phyloP scores from a whole-genome alignment of 2,797 vertebrate genomes.

The Poeciliopsis gracilis region DNA sequence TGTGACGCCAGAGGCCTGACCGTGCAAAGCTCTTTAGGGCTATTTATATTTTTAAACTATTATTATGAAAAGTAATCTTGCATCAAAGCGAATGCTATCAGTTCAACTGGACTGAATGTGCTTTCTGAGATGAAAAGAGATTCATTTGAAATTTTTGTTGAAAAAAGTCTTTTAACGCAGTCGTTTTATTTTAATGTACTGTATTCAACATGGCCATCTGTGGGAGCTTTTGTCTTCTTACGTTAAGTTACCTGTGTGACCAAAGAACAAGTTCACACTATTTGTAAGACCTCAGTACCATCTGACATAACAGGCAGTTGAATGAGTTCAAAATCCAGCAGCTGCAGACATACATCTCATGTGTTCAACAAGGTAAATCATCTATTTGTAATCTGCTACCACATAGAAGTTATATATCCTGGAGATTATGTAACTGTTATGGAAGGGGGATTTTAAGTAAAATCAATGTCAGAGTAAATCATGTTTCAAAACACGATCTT shows the following conservation, averaged over 20 bases:
- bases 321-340: not conserved
- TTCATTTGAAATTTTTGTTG: not conserved
- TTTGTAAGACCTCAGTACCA: not conserved
- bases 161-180: no score
- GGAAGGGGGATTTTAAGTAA: conserved; percentile 5
- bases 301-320: not conserved
- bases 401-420: conserved; percentile 12
- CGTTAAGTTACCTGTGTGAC: conserved; percentile 13
- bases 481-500: conserved; percentile 12
- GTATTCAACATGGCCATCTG: not conserved
- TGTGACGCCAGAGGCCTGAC: no score
- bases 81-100: not conserved
- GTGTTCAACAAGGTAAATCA: not conserved
- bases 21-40: no score
- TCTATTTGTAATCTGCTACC: conserved; percentile 27
- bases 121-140: not conserved
- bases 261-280: not conserved
- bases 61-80: not conserved
- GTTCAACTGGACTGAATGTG: not conserved
- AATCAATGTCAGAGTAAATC: conserved; percentile 14
- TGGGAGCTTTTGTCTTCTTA: not conserved
- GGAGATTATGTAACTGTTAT: conserved; percentile 37
- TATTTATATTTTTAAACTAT: not conserved
- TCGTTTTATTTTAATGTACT: not conserved
- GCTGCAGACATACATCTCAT: not conserved